A percentile compares a stretch with the other conserved stretches of the same genome.
Evolutionary conservation across 2,888 invertebrate genomes (phyloP).

Genomic region (Phytoseiulus persimilis): DNA sequence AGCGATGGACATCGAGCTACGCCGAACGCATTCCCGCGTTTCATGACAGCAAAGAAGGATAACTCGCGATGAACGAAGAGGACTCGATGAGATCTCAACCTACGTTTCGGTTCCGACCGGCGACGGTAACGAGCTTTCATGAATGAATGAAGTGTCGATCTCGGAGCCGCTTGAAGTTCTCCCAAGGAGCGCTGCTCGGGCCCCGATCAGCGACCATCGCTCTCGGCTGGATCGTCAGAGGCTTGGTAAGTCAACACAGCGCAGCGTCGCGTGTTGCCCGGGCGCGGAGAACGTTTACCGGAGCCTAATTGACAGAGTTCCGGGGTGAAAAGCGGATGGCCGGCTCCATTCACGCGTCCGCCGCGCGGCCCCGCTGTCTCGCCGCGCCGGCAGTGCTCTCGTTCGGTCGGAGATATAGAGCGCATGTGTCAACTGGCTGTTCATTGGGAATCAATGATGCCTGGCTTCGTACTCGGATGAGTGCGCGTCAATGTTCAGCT

Average conservation of each 20-base stretch:
- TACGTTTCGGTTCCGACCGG: too few relatives aligned
- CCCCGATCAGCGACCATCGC: too few relatives aligned
- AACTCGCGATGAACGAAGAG: too few relatives aligned
- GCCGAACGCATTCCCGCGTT: too few relatives aligned
- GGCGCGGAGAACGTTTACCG: not conserved
- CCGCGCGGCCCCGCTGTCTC: not conserved
- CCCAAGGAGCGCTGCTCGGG: too few relatives aligned
- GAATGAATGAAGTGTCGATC: too few relatives aligned
- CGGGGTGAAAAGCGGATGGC: not conserved
- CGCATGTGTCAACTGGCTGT: constrained; percentile 5
- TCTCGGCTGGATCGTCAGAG: not conserved
- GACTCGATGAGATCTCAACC: too few relatives aligned
- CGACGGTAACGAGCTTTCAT: too few relatives aligned
- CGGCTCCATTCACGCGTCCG: not conserved
- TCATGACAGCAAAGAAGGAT: too few relatives aligned
- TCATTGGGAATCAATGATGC: constrained; percentile 5
- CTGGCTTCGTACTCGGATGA: not conserved
- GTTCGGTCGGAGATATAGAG: not conserved
- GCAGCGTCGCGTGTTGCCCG: not conserved
- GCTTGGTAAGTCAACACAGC: not conserved
- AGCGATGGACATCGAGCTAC: too few relatives aligned
- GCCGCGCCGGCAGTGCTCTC: not conserved
- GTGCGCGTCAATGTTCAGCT: not conserved
- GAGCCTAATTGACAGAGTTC: not conserved
- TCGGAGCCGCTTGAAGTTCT: too few relatives aligned